Conservation (phyloP, 2,888 invertebrate species). For the Tipula unca region DNA sequence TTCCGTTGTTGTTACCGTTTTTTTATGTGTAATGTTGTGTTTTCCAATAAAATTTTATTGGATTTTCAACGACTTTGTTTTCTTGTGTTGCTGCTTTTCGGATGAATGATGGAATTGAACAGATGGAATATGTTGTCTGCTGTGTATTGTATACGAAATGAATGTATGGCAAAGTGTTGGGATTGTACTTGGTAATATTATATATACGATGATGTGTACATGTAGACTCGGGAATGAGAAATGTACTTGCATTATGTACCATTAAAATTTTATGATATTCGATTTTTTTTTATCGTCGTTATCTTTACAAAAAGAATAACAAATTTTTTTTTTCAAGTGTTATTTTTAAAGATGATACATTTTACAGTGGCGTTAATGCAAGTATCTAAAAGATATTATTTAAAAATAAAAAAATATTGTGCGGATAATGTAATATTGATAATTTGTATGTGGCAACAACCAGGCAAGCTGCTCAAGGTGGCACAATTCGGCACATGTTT, state of each 20-base stretch:
- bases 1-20: neutral
- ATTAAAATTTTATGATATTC: neutral
- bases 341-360: neutral
- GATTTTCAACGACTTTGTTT: slow-evolving; percentile 8
- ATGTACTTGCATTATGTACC: slow-evolving; percentile 8
- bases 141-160: neutral
- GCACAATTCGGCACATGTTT: too few species aligned
- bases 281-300: neutral
- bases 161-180: neutral
- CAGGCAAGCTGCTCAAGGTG: too few species aligned
- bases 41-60: neutral
- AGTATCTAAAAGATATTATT: neutral
- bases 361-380: neutral
- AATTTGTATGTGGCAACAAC: too few species aligned
- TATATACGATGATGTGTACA: neutral
- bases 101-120: neutral
- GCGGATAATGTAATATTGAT: too few species aligned
- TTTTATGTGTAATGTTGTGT: neutral
- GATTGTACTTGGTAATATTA: neutral
- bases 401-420: neutral
- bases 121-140: neutral
- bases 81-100: neutral
- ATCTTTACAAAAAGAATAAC: neutral
- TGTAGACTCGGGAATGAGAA: neutral
- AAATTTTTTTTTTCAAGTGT: neutral